phyloP scores from a whole-genome alignment of 2,113 vertebrate species.

The Lamprotornis superbus region DNA sequence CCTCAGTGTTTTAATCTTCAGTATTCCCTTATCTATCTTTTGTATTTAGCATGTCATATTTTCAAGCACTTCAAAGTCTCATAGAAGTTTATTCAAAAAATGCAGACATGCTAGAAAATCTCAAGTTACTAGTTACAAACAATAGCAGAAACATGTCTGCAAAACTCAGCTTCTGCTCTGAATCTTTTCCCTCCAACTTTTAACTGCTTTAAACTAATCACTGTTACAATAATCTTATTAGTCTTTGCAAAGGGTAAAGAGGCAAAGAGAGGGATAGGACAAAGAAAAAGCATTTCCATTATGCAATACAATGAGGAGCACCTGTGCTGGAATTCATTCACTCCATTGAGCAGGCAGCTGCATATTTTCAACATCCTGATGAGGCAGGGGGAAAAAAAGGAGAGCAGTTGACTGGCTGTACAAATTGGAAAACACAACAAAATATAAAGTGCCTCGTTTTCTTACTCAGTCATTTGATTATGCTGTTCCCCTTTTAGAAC shows the following conservation, averaged over 20 bases:
- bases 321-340: slow-evolving; percentile 26
- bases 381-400: not conserved
- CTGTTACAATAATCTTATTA: not conserved
- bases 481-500: not conserved
- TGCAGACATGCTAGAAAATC: not conserved
- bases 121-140: not conserved
- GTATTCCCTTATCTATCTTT: not conserved
- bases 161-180: not conserved
- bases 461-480: not conserved
- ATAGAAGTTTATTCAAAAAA: not conserved
- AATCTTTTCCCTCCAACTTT: not conserved
- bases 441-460: not conserved
- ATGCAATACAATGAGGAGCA: not conserved
- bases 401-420: not conserved
- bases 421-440: not conserved
- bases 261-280: not conserved
- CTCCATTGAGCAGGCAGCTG: not conserved
- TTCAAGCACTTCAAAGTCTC: not conserved
- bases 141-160: not conserved
- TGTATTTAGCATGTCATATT: not conserved
- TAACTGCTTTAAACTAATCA: not conserved
- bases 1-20: not conserved
- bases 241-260: not conserved
- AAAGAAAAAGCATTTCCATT: not conserved
- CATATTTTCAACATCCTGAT: not conserved